Evolutionary conservation across 2,113 vertebrate genomes (phyloP).

Genomic region (Ceyx cyanopectus): DNA sequence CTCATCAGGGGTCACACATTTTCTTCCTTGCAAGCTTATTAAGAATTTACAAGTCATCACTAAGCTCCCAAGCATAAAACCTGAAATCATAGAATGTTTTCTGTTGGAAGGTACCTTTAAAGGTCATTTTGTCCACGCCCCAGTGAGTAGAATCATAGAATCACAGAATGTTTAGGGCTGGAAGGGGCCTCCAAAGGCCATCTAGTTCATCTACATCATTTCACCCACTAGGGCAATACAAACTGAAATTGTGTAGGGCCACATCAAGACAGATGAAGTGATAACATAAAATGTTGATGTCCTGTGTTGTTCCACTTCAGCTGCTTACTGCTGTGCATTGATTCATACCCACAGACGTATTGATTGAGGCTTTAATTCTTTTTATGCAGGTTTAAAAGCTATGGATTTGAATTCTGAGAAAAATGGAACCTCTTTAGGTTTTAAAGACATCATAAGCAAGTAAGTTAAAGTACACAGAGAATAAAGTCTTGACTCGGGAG

Average conservation of each 20-base stretch:
- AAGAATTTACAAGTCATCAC: neutral
- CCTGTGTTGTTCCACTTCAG: neutral
- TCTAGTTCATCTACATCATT: neutral
- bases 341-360: neutral
- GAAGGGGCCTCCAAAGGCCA: neutral
- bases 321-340: neutral
- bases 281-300: neutral
- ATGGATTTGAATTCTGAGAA: constrained; percentile 53
- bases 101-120: neutral
- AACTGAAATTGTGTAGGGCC: neutral
- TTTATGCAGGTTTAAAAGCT: constrained; percentile 71
- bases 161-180: neutral
- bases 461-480: neutral
- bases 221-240: neutral
- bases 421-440: constrained; percentile 59
- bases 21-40: neutral
- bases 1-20: neutral
- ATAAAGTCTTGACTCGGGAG: neutral
- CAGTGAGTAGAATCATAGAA: neutral
- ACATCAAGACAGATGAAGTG: neutral
- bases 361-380: neutral
- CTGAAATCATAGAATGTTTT: neutral
- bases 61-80: neutral
- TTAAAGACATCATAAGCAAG: constrained; percentile 63
- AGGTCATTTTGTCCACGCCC: neutral